These are phyloP conservation scores for Phoebastria nigripes DNA, from an alignment of 2,797 vertebrate species.

Conservation along the genomic window DNA sequence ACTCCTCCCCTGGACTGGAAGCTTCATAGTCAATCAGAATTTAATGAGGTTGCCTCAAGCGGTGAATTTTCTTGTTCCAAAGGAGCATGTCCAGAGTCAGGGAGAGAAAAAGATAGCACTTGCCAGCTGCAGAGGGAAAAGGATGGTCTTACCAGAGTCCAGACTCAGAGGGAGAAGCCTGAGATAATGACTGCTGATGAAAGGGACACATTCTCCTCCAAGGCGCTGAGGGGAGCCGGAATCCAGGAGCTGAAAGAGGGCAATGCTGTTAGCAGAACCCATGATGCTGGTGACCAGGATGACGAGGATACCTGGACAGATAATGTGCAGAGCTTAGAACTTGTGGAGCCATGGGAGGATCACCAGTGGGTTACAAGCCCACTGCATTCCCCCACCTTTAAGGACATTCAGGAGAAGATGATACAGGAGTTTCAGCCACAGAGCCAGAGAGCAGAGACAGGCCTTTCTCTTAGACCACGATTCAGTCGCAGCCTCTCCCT, in stretches of 20 bases:
- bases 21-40: neutral
- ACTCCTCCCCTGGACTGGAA: conserved; percentile 43
- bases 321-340: conserved; percentile 82
- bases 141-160: neutral
- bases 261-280: conserved; percentile 30
- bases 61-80: conserved; percentile 9
- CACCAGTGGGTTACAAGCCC: conserved; percentile 96
- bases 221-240: conserved; percentile 18
- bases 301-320: conserved; percentile 82
- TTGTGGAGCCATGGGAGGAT: conserved; percentile 94
- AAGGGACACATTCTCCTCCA: neutral
- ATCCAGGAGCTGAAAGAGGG: conserved; percentile 30
- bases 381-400: conserved; percentile 91
- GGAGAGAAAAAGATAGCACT: neutral
- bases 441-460: conserved; percentile 35
- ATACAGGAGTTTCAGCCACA: conserved; percentile 47
- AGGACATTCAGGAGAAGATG: conserved; percentile 75
- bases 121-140: conserved; percentile 22
- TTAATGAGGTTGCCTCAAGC: neutral
- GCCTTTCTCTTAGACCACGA: conserved; percentile 67
- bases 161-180: neutral
- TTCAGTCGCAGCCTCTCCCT: conserved; percentile 80
- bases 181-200: neutral
- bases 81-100: neutral
- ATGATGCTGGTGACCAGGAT: conserved; percentile 73